phyloP scores from a whole-genome alignment of 2,113 vertebrate genomes.

The Struthio camelus region DNA sequence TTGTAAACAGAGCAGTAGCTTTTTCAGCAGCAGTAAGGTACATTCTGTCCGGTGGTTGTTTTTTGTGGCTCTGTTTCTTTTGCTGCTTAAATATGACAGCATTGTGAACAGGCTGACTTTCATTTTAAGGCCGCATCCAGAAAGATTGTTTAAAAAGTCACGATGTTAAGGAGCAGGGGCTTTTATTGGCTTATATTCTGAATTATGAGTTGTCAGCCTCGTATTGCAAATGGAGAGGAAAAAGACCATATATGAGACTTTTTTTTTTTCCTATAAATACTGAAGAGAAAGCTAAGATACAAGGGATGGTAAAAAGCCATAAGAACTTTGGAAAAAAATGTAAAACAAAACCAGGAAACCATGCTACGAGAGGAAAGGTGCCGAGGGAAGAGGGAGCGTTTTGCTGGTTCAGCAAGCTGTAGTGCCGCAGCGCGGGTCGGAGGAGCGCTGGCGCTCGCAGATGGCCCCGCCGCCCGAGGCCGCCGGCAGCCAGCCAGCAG shows the following conservation, averaged over 20 bases:
- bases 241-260: too few species aligned
- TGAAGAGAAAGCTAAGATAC: neutral
- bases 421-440: too few species aligned
- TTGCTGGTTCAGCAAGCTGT: too few species aligned
- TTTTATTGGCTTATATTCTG: neutral
- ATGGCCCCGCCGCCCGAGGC: neutral
- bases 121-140: neutral
- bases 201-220: neutral
- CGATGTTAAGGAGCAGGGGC: neutral
- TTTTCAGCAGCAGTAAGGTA: rapidly evolving
- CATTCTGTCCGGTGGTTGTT: neutral
- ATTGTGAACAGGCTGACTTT: neutral
- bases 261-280: neutral
- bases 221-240: neutral
- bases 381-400: neutral
- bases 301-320: neutral
- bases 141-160: neutral
- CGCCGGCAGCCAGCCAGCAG: too few species aligned
- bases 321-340: neutral
- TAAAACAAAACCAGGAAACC: neutral
- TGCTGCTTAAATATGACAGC: neutral
- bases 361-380: neutral
- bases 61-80: neutral
- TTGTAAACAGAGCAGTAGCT: neutral
- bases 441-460: too few species aligned